phyloP scores from a whole-genome alignment of 2,888 invertebrate genomes.

The Icerya purchasi region DNA sequence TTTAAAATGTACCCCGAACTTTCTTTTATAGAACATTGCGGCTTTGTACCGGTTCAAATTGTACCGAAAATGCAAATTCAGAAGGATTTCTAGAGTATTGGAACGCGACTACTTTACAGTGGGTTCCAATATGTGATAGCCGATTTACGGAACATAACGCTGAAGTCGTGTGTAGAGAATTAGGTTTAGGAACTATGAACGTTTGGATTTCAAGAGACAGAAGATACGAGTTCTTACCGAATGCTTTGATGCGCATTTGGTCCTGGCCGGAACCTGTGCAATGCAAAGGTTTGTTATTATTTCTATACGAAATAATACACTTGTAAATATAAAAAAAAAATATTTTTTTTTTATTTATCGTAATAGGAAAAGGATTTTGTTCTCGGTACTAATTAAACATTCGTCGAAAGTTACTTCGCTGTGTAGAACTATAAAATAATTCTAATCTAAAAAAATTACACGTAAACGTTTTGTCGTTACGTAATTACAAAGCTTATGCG shows the following conservation, averaged over 20 bases:
- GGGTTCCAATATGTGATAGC: slow-evolving; percentile 89
- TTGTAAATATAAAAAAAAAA: too few species aligned
- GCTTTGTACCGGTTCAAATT: slow-evolving; percentile 56
- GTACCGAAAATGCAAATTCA: slow-evolving; percentile 29
- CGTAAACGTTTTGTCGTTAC: too few species aligned
- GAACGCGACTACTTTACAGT: slow-evolving; percentile 83
- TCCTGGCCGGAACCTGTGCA: slow-evolving; percentile 86
- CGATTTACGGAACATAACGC: slow-evolving; percentile 92
- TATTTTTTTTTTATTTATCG: too few species aligned
- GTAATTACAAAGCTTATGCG: too few species aligned
- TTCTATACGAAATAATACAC: neutral
- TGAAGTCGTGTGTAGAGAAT: slow-evolving; percentile 82
- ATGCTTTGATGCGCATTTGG: slow-evolving; percentile 60
- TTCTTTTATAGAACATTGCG: slow-evolving; percentile 32
- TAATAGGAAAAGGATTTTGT: too few species aligned
- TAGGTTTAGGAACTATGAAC: slow-evolving; percentile 66
- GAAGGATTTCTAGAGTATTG: slow-evolving; percentile 88
- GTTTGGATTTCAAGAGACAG: slow-evolving; percentile 69
- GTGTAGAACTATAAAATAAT: too few species aligned
- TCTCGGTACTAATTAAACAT: too few species aligned
- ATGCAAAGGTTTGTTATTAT: slow-evolving; percentile 23
- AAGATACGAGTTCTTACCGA: slow-evolving; percentile 71
- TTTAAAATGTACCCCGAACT: too few species aligned
- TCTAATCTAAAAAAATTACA: too few species aligned
- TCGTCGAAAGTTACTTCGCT: too few species aligned